Percentiles rank a stretch among this genome's conserved stretches.
Conservation (phyloP, 2,113 vertebrate species). For the Polypterus senegalus region DNA sequence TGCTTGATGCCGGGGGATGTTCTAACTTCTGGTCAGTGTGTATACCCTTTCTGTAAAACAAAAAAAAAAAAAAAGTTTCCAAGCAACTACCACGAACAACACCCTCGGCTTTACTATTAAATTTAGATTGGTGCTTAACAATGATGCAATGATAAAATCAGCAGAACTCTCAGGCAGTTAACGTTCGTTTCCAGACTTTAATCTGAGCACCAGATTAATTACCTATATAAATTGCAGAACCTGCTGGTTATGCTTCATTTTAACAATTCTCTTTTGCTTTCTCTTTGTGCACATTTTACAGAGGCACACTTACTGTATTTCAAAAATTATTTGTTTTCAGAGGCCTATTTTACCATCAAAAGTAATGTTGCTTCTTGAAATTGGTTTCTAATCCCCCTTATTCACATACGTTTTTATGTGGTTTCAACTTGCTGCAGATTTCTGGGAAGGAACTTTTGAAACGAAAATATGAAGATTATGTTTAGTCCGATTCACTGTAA, state of each 20-base stretch:
- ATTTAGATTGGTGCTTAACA: no score
- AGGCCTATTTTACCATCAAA: slow-evolving; percentile 34
- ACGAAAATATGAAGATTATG: slow-evolving; percentile 1
- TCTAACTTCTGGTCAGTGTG: no score
- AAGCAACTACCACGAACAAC: no score
- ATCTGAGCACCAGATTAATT: neutral
- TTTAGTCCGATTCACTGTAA: no score
- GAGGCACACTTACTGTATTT: neutral
- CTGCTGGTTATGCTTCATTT: neutral
- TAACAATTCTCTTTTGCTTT: neutral
- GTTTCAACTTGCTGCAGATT: slow-evolving; percentile 21
- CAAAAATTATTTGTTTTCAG: slow-evolving; percentile 16
- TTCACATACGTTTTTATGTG: slow-evolving; percentile 25
- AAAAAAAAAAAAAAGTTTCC: no score
- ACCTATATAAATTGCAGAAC: neutral
- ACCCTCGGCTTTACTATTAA: no score
- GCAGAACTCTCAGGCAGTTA: no score
- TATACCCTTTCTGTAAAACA: no score
- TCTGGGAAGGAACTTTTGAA: slow-evolving; percentile 37
- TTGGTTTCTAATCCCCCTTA: slow-evolving; percentile 39
- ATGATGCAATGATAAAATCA: no score
- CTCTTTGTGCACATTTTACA: neutral
- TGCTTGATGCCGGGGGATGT: no score
- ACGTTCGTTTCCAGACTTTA: no score
- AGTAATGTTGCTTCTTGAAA: slow-evolving; percentile 41